Conservation (phyloP, 2,888 invertebrate genomes). For the Sinelater perroti region DNA sequence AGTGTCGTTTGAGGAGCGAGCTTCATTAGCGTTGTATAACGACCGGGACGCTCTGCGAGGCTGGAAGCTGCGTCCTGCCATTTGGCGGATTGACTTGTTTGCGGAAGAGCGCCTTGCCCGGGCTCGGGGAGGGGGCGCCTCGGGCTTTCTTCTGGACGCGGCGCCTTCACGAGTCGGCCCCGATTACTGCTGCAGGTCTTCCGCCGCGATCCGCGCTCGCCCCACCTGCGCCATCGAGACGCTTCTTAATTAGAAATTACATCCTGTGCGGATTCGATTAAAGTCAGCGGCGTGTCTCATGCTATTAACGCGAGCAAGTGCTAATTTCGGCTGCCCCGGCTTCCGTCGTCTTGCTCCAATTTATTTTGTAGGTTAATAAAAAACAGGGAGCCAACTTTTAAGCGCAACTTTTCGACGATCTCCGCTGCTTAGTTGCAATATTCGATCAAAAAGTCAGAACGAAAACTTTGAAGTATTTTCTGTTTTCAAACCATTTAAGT, state of each 20-base stretch:
- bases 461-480: too few relatives aligned
- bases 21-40: slow-evolving; percentile 45
- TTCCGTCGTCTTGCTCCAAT: too few relatives aligned
- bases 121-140: slow-evolving; percentile 4
- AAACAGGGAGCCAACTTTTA: too few relatives aligned
- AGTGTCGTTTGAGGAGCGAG: slow-evolving; percentile 42
- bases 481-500: too few relatives aligned
- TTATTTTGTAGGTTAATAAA: too few relatives aligned
- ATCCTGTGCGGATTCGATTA: slow-evolving; percentile 49
- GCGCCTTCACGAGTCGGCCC: slow-evolving; percentile 29
- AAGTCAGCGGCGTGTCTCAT: slow-evolving; percentile 45
- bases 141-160: slow-evolving; percentile 22
- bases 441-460: too few relatives aligned
- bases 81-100: slow-evolving; percentile 43
- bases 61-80: slow-evolving; percentile 35
- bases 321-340: slow-evolving; percentile 37
- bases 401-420: too few relatives aligned
- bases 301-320: slow-evolving; percentile 45
- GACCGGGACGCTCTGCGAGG: slow-evolving; percentile 31
- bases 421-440: too few relatives aligned
- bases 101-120: slow-evolving; percentile 22
- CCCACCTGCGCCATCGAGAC: slow-evolving; percentile 32
- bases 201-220: slow-evolving; percentile 30
- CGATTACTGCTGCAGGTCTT: slow-evolving; percentile 38
- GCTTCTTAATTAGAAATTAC: slow-evolving; percentile 52